Evolutionary conservation across 2,113 vertebrate species (phyloP).

Genomic region (Chloebia gouldiae): DNA sequence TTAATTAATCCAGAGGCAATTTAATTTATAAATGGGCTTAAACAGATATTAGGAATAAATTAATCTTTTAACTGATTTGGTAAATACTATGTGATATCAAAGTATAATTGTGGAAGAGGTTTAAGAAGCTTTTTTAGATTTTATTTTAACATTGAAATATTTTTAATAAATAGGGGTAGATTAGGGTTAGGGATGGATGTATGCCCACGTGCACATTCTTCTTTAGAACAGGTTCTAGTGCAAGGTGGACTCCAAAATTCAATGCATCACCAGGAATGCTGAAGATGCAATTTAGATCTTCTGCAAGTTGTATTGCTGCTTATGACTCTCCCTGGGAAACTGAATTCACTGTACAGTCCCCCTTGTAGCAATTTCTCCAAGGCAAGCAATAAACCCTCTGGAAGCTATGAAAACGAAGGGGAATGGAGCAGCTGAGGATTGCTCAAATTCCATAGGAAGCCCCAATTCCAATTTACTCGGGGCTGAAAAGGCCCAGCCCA

Average conservation of each 20-base stretch:
- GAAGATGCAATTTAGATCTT: neutral
- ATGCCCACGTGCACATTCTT: too few relatives aligned
- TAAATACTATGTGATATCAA: neutral
- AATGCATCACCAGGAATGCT: neutral
- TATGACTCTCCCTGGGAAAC: neutral
- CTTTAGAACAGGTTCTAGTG: neutral
- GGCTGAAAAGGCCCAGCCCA: neutral
- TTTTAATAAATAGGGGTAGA: neutral
- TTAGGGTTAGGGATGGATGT: fast-evolving
- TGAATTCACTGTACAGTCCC: neutral
- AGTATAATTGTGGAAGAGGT: neutral
- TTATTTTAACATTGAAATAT: neutral
- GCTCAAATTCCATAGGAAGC: neutral
- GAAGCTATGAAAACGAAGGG: neutral
- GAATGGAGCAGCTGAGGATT: neutral
- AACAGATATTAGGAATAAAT: neutral
- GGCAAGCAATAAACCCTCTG: neutral
- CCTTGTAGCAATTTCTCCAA: neutral
- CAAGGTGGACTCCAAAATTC: neutral
- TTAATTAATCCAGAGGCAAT: neutral
- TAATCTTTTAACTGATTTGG: neutral
- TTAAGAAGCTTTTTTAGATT: neutral
- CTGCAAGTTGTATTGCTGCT: neutral
- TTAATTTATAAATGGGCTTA: neutral
- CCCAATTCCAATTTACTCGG: neutral